A percentile compares a stretch with the other conserved stretches of the same genome.
These are phyloP conservation scores for Cotesia congregata DNA, from an alignment of 2,888 invertebrate genomes.

Conservation along the genomic window DNA sequence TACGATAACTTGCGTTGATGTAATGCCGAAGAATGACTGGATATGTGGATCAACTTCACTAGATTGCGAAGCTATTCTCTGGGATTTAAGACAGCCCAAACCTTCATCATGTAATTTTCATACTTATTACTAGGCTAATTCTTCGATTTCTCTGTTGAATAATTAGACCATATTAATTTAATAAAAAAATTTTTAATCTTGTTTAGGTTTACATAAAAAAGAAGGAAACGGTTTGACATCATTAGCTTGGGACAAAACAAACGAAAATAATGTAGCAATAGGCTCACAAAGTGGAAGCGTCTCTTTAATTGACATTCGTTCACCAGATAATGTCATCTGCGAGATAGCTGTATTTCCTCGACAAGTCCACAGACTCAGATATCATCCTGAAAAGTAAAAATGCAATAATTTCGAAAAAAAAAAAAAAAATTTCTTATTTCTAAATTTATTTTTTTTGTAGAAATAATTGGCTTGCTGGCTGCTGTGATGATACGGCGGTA, in stretches of 20 bases:
- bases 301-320: constrained; percentile 72
- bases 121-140: not conserved
- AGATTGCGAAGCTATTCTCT: constrained; percentile 61
- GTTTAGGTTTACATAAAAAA: constrained; percentile 69
- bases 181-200: not conserved
- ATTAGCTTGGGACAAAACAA: constrained; percentile 68
- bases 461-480: constrained; percentile 70
- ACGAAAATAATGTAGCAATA: constrained; percentile 70
- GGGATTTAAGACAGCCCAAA: constrained; percentile 63
- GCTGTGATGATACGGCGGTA: constrained; percentile 70
- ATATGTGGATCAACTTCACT: constrained; percentile 72
- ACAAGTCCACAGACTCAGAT: constrained; percentile 67
- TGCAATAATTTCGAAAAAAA: not conserved
- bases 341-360: constrained; percentile 62
- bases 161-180: too few relatives aligned
- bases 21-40: constrained; percentile 70
- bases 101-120: constrained; percentile 60
- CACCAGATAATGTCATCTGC: constrained; percentile 64
- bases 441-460: constrained; percentile 47
- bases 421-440: not conserved
- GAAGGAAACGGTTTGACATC: constrained; percentile 68
- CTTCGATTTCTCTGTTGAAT: too few relatives aligned
- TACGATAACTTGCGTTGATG: constrained; percentile 69
- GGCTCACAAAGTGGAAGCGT: constrained; percentile 73
- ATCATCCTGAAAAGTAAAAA: constrained; percentile 62